phyloP scores from a whole-genome alignment of 2,113 vertebrate species.

The Rallus limicola region DNA sequence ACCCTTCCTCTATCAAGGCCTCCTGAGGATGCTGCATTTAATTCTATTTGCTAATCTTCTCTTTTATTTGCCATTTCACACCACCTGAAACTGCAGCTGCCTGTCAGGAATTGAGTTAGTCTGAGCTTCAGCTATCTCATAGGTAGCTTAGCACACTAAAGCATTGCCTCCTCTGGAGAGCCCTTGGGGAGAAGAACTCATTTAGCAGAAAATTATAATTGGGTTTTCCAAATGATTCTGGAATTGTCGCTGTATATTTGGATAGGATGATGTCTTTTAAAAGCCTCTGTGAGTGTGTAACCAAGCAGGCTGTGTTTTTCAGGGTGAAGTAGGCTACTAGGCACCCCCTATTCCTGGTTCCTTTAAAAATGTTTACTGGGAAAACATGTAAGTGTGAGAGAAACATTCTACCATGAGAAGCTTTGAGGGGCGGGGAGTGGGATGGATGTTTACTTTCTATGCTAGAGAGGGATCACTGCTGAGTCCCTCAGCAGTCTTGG shows the following conservation, averaged over 20 bases:
- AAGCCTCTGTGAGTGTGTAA: not conserved
- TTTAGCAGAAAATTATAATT: conserved; percentile 48
- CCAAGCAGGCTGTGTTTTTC: not conserved
- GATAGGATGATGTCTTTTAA: not conserved
- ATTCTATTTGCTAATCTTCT: conserved; percentile 37
- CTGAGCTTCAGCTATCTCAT: not conserved
- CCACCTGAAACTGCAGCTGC: conserved; percentile 58
- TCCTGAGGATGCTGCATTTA: conserved; percentile 30
- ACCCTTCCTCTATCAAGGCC: conserved; percentile 3
- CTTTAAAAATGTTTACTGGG: not conserved
- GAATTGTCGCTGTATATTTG: not conserved
- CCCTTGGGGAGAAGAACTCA: conserved; percentile 36
- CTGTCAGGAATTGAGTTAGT: conserved; percentile 45
- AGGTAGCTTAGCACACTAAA: not conserved
- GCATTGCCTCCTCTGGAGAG: not conserved
- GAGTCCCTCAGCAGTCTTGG: not conserved
- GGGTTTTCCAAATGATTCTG: conserved; percentile 20
- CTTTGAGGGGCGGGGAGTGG: not conserved
- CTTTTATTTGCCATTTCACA: conserved; percentile 50
- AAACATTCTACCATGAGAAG: not conserved
- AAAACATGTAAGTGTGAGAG: not conserved
- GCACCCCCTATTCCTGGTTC: not conserved
- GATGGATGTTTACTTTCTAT: not conserved
- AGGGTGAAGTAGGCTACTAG: not conserved
- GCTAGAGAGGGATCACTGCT: not conserved